Conservation (phyloP, 2,888 invertebrate genomes). For the Spodoptera littoralis region DNA sequence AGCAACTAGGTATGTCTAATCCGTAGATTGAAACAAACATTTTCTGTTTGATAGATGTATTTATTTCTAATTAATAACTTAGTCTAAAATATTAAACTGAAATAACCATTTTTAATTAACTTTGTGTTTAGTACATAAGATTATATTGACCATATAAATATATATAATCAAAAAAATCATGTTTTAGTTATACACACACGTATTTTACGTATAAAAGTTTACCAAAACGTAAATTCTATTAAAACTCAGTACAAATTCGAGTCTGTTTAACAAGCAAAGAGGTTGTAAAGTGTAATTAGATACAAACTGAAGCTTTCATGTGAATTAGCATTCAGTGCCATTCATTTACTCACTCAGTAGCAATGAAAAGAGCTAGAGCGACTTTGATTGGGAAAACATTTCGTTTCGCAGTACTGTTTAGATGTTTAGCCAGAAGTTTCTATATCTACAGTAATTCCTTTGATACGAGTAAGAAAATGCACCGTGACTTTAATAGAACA, state of each 20-base stretch:
- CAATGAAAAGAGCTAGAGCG: slow-evolving; percentile 66
- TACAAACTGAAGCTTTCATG: slow-evolving; percentile 56
- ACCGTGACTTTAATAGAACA: slow-evolving; percentile 14
- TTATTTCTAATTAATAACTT: no score
- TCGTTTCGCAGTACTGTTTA: slow-evolving; percentile 60
- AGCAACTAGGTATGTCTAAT: no score
- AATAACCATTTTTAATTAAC: no score
- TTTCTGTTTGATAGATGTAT: no score
- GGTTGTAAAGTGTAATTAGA: slow-evolving; percentile 59
- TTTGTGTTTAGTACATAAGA: no score
- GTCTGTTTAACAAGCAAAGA: slow-evolving; percentile 40
- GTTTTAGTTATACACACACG: no score
- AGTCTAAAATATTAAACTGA: no score
- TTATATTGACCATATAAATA: no score
- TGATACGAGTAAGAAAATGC: slow-evolving; percentile 19
- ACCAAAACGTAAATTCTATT: slow-evolving; percentile 37
- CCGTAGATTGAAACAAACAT: no score
- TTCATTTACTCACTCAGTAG: slow-evolving; percentile 74
- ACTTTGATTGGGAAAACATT: slow-evolving; percentile 74
- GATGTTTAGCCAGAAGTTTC: slow-evolving; percentile 27
- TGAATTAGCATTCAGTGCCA: slow-evolving; percentile 75
- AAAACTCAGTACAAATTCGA: slow-evolving; percentile 23
- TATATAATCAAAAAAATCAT: no score
- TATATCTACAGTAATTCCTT: slow-evolving; percentile 54
- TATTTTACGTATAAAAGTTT: not conserved